Evolutionary conservation across 2,797 vertebrate genomes (phyloP), one percentile per base, ranked within the genome.

Genomic region (Schizopygopsis pylzovi): DNA sequence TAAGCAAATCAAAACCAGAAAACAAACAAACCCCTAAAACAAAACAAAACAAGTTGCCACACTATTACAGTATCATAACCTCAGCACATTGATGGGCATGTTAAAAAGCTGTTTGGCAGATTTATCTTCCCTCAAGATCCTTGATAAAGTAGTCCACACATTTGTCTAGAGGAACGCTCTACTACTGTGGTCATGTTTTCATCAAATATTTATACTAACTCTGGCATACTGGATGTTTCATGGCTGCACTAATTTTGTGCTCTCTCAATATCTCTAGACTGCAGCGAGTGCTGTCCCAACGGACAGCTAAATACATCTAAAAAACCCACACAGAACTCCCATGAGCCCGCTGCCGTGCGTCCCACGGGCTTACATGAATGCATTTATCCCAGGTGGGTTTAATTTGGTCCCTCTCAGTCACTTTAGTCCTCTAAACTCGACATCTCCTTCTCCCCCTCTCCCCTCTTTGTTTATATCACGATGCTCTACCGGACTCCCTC

Each of bases 221-320:
- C 67, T 85, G 52, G 77, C 67, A 49, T 68, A 65, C 63, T 7
- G n/a, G 63, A 28, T 43, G 63, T 45, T 68, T 54, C 47, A 59
- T 71, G 39, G 76, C 52, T 79, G 79, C 68, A 65, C 78, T 81
- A 81, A 75, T 85, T 85, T 81, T 25, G 28, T 15, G n/a, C 78
- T 77, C 49, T 54, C n/a, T 84, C 37, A 13, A 68, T 52, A 77
- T 67, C n/a, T 81, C 43, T 73, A 61, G 16, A 63, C 68, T 56
- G 47, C 63, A 70, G 22, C 0, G 6, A 82, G 47, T 33, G 25
- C 75, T 22, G 37, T 88, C 73, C 37, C 73, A 72, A 61, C 2
- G 70, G 72, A 52, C 39, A 65, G 22, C 65, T 54, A 43, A 68
- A 82, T 11, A n/a, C 73, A 72, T 85, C 73, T 72, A 73, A 54